Conservation (phyloP, 2,797 vertebrate genomes). For the Jordanella pulchra region DNA sequence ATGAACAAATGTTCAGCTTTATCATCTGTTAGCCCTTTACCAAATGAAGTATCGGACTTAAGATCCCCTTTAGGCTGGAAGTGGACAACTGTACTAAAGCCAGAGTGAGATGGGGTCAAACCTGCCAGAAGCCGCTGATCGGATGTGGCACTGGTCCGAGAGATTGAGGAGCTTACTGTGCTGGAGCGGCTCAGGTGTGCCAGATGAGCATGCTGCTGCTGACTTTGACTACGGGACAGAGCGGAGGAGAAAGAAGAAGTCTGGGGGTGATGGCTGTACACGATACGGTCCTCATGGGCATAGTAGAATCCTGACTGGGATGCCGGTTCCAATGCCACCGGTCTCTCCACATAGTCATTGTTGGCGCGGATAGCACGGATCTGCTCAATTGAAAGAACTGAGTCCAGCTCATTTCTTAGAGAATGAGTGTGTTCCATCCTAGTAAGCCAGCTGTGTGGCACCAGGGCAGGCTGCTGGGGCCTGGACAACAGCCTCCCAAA, state of each 20-base stretch:
- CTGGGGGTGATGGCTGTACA: slow-evolving; percentile 52
- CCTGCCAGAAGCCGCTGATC: slow-evolving; percentile 90
- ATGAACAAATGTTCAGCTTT: slow-evolving; percentile 85
- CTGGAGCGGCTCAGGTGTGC: slow-evolving; percentile 92
- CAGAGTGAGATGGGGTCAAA: slow-evolving; percentile 84
- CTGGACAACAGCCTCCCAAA: slow-evolving; percentile 51
- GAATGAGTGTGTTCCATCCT: slow-evolving; percentile 84
- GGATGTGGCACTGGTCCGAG: slow-evolving; percentile 89
- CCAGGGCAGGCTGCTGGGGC: slow-evolving; percentile 45
- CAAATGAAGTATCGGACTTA: slow-evolving; percentile 82
- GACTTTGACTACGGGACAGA: slow-evolving; percentile 88
- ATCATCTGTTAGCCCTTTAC: slow-evolving; percentile 79
- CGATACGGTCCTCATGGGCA: slow-evolving; percentile 80
- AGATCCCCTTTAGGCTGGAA: slow-evolving; percentile 86
- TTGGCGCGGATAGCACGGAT: slow-evolving; percentile 91
- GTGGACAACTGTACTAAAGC: slow-evolving; percentile 79
- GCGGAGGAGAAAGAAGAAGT: slow-evolving; percentile 61
- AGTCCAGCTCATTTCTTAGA: slow-evolving; percentile 83
- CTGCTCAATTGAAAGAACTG: slow-evolving; percentile 93
- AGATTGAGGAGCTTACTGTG: slow-evolving; percentile 90
- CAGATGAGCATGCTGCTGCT: slow-evolving; percentile 83
- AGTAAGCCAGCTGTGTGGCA: slow-evolving; percentile 54
- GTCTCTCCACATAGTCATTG: slow-evolving; percentile 96
- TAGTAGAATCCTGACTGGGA: slow-evolving; percentile 84
- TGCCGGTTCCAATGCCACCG: slow-evolving; percentile 77